Evolutionary conservation across 2,888 invertebrate genomes (phyloP).

Genomic region (Parapristionchus giblindavisi): DNA sequence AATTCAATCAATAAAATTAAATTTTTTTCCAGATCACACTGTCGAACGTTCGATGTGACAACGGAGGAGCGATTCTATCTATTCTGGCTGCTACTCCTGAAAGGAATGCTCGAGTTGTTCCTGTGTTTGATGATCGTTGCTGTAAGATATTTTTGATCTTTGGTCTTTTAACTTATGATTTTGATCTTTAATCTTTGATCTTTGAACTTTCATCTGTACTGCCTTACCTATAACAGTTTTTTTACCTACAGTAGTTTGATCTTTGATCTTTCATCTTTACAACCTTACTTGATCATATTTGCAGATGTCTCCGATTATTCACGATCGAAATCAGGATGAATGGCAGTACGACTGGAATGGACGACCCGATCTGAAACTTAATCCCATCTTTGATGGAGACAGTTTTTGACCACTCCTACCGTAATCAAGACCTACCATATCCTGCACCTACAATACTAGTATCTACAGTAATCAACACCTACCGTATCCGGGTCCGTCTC

Average conservation of each 20-base stretch:
- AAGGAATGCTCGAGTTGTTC: conserved; percentile 36
- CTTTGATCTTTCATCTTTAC: neutral
- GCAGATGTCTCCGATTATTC: conserved; percentile 34
- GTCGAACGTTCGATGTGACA: neutral
- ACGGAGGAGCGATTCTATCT: conserved; percentile 28
- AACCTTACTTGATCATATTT: too few species aligned
- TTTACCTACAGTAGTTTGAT: conserved; percentile 5
- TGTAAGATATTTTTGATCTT: conserved; percentile 3
- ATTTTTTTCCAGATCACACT: neutral
- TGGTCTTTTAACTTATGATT: neutral
- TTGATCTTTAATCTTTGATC: neutral
- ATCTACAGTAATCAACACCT: too few species aligned
- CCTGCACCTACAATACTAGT: too few species aligned
- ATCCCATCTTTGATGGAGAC: too few species aligned
- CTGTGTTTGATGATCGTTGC: conserved; percentile 35
- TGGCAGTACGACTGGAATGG: too few species aligned
- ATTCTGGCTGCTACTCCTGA: conserved; percentile 28
- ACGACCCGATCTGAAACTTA: too few species aligned
- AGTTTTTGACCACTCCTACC: too few species aligned
- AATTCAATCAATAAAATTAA: too few species aligned
- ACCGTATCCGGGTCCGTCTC: too few species aligned
- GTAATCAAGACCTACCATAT: too few species aligned
- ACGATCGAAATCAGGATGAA: conserved; percentile 32
- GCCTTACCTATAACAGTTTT: neutral
- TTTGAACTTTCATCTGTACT: neutral